phyloP scores from a whole-genome alignment of 2,113 vertebrate species.

The Nestor notabilis region DNA sequence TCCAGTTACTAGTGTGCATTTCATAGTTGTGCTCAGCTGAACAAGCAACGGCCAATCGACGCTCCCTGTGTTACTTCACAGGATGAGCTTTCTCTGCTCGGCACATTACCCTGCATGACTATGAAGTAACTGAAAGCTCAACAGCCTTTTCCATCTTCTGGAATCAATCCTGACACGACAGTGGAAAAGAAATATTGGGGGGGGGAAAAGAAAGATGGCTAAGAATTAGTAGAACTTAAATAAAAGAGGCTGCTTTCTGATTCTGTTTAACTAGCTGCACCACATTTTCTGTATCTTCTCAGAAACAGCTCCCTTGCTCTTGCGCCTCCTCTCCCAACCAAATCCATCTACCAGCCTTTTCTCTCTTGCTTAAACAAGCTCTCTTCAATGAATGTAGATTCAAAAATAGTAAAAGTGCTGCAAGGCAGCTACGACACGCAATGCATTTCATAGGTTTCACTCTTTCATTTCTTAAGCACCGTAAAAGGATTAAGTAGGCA shows the following conservation, averaged over 20 bases:
- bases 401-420: conserved; percentile 29
- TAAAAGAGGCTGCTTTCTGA: not conserved
- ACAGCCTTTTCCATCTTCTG: not conserved
- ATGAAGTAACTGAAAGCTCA: not conserved
- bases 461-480: not conserved
- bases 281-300: not conserved
- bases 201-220: fast-evolving
- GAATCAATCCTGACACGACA: not conserved
- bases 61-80: not conserved
- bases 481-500: conserved; percentile 26
- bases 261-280: not conserved
- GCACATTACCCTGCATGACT: not conserved
- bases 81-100: not conserved
- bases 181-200: not conserved
- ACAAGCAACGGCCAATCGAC: not conserved
- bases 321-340: not conserved
- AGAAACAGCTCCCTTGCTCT: not conserved
- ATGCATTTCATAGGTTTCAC: not conserved
- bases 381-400: not conserved
- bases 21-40: not conserved
- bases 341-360: not conserved
- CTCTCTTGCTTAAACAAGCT: not conserved
- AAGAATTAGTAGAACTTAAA: not conserved
- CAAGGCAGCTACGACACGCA: not conserved
- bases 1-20: not conserved